Percentiles rank a stretch among this genome's conserved stretches.
Conservation (phyloP, 2,113 vertebrate genomes). For the Pangasianodon gigas region DNA sequence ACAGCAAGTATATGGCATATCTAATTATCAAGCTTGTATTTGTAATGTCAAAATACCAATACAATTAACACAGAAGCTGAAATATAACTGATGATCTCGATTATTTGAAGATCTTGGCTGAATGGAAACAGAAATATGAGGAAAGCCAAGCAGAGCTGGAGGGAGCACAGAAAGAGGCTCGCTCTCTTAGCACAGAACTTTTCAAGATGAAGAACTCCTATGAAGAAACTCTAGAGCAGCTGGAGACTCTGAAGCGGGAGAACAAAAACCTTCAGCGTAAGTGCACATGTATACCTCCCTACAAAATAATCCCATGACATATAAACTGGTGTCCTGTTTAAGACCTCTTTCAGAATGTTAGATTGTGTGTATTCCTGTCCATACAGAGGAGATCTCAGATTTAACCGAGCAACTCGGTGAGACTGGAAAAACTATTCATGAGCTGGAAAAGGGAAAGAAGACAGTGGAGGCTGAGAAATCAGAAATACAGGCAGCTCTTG, state of each 20-base stretch:
- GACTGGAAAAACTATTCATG: slow-evolving; percentile 73
- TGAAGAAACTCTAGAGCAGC: slow-evolving; percentile 81
- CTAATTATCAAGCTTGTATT: background rate
- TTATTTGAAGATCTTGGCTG: slow-evolving; percentile 74
- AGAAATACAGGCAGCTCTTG: slow-evolving; percentile 72
- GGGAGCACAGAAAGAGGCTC: slow-evolving; percentile 76
- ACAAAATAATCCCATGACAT: background rate
- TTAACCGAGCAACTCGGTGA: slow-evolving; percentile 72
- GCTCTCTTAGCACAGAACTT: slow-evolving; percentile 79
- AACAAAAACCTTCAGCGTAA: slow-evolving; percentile 77
- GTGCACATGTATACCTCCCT: slow-evolving; percentile 11
- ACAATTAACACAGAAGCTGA: background rate
- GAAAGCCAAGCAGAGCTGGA: slow-evolving; percentile 80
- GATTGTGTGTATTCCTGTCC: slow-evolving; percentile 1
- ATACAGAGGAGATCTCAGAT: slow-evolving; percentile 72
- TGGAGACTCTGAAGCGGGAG: slow-evolving; percentile 83
- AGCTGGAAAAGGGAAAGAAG: slow-evolving; percentile 74
- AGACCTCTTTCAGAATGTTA: background rate
- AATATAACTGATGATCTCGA: background rate
- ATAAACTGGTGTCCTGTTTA: slow-evolving; percentile 1
- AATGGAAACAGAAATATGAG: slow-evolving; percentile 83
- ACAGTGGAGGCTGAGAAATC: slow-evolving; percentile 65
- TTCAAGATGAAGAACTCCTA: slow-evolving; percentile 86
- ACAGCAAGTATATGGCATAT: background rate
- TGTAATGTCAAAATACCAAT: background rate